Conservation (phyloP, 2,888 invertebrate genomes). For the Chymomyza amoena region DNA sequence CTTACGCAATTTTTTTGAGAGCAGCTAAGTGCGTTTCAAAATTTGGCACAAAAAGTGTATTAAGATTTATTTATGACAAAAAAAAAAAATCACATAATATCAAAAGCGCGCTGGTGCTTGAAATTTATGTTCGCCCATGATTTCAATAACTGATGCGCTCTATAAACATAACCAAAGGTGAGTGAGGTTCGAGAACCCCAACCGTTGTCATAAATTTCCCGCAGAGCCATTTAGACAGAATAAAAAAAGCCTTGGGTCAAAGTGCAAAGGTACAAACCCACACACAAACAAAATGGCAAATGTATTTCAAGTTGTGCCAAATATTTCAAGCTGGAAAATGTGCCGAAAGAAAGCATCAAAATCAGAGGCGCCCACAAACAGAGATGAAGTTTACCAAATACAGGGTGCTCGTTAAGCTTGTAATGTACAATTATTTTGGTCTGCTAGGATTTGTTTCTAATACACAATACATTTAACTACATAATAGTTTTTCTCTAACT, state of each 20-base stretch:
- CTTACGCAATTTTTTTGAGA: too few relatives aligned
- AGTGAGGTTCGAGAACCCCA: background rate
- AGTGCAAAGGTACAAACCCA: background rate
- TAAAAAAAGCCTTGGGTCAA: background rate
- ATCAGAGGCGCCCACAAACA: background rate
- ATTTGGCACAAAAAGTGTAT: background rate
- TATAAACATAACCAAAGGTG: constrained; percentile 40
- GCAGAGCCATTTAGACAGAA: background rate
- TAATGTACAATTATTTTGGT: too few relatives aligned
- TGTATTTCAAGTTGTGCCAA: background rate
- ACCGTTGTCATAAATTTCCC: background rate
- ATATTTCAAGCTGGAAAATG: background rate
- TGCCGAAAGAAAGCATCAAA: background rate
- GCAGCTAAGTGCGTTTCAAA: background rate
- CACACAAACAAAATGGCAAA: too few relatives aligned
- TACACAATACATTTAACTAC: too few relatives aligned
- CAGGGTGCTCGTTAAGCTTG: too few relatives aligned
- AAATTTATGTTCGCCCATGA: constrained; percentile 53
- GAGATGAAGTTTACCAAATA: background rate
- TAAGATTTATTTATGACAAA: background rate
- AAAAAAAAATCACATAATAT: background rate
- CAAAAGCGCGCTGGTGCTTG: constrained; percentile 30
- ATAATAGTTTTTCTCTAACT: too few relatives aligned
- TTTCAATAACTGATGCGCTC: constrained; percentile 64
- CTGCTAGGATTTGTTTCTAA: too few relatives aligned